Evolutionary conservation across 2,113 vertebrate species (phyloP).

Genomic region (Cynoglossus semilaevis): DNA sequence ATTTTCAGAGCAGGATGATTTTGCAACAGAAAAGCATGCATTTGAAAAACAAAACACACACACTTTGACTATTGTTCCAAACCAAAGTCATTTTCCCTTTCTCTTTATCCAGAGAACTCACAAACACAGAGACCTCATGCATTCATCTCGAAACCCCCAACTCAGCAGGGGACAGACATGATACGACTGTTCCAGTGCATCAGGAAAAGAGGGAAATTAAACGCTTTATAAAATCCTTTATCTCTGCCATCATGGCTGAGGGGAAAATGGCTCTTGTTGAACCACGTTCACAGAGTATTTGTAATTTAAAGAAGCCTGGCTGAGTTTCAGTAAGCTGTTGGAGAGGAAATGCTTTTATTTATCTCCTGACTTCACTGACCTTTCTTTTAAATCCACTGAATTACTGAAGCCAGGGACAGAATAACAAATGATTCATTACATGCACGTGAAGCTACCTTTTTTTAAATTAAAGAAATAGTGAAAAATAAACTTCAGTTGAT

Average conservation of each 20-base stretch:
- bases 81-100: slow-evolving; percentile 24
- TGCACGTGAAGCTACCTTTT: too few species aligned
- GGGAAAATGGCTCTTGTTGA: slow-evolving; percentile 13
- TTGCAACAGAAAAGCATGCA: not conserved
- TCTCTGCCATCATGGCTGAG: slow-evolving; percentile 29
- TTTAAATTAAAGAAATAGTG: too few species aligned
- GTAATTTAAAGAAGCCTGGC: slow-evolving; percentile 22
- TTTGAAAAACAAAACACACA: not conserved
- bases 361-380: slow-evolving; percentile 8
- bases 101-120: slow-evolving; percentile 35
- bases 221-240: slow-evolving; percentile 45
- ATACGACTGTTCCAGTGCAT: slow-evolving; percentile 30
- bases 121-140: slow-evolving; percentile 50
- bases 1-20: not conserved
- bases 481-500: too few species aligned
- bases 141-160: slow-evolving; percentile 33
- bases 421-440: too few species aligned
- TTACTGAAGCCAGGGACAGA: too few species aligned
- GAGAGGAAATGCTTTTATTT: slow-evolving; percentile 11
- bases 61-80: slow-evolving; percentile 26
- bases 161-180: slow-evolving; percentile 43
- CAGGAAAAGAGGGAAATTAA: slow-evolving; percentile 43
- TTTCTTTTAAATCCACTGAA: slow-evolving; percentile 25
- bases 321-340: slow-evolving; percentile 26
- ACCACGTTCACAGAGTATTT: slow-evolving; percentile 12